A percentile compares a stretch with the other conserved stretches of the same genome.
Evolutionary conservation across 2,113 vertebrate genomes (phyloP).

Genomic region (Pelobates fuscus): DNA sequence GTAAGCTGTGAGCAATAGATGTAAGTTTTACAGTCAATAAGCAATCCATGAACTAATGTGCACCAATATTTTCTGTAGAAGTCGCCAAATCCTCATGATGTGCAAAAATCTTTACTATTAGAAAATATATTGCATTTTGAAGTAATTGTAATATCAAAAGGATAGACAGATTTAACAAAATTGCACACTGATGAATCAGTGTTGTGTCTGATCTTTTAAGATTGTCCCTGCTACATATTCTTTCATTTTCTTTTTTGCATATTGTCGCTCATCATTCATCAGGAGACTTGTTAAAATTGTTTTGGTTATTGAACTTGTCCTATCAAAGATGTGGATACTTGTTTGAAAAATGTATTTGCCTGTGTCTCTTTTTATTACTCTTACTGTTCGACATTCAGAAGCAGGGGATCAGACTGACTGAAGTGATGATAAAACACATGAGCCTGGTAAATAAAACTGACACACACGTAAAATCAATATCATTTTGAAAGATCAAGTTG

Average conservation of each 20-base stretch:
- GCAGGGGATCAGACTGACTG: constrained; percentile 43
- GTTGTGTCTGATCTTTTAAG: not conserved
- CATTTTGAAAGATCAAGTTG: constrained; percentile 54
- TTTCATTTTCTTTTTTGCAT: constrained; percentile 50
- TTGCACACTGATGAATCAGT: too few species aligned
- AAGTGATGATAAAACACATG: constrained; percentile 55
- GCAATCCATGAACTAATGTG: too few species aligned
- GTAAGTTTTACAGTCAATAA: too few species aligned
- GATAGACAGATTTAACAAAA: too few species aligned
- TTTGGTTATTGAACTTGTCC: constrained; percentile 55
- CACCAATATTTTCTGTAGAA: too few species aligned
- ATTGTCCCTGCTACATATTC: constrained; percentile 22
- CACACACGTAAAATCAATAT: constrained; percentile 57
- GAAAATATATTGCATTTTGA: too few species aligned
- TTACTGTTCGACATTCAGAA: constrained; percentile 48
- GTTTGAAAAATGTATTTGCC: constrained; percentile 40
- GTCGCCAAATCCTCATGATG: too few species aligned
- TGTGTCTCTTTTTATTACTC: constrained; percentile 52
- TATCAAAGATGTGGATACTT: constrained; percentile 53
- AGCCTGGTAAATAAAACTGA: constrained; percentile 52
- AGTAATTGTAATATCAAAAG: constrained; percentile 4
- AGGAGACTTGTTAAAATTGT: constrained; percentile 57
- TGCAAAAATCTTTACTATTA: too few species aligned
- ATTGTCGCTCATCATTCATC: constrained; percentile 51
- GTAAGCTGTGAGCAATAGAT: too few species aligned